Evolutionary conservation across 2,113 vertebrate genomes (phyloP).

Genomic region (human): DNA sequence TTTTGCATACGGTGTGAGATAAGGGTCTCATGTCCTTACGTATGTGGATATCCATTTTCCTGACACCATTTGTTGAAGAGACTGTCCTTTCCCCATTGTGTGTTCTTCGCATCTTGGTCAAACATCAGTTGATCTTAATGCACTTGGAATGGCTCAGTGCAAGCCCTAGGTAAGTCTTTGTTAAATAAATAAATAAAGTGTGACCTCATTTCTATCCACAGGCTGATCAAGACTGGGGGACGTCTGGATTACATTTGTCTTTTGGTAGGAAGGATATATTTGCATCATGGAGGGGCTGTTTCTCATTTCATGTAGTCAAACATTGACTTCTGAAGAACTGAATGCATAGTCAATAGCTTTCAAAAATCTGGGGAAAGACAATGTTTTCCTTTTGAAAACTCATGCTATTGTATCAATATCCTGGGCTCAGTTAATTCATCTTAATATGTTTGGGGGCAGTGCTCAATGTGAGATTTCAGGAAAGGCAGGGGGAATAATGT

Average conservation of each 20-base stretch:
- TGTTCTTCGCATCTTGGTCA: neutral
- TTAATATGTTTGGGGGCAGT: neutral
- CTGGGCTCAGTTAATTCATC: neutral
- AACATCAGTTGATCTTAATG: neutral
- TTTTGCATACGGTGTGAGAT: neutral
- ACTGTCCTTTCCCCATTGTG: neutral
- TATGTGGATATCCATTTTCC: neutral
- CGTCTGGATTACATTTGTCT: neutral
- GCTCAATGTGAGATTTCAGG: neutral
- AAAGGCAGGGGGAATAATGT: neutral
- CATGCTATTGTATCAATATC: neutral
- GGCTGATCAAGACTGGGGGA: neutral
- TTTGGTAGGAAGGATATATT: neutral
- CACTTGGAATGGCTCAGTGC: slow-evolving; percentile 15
- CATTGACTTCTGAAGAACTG: neutral
- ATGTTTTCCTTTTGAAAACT: slow-evolving; percentile 41
- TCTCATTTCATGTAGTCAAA: slow-evolving; percentile 26
- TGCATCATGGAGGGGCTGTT: neutral
- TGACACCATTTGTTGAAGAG: neutral
- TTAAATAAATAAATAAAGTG: slow-evolving; percentile 52
- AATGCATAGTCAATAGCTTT: neutral
- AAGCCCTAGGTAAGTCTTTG: slow-evolving; percentile 37
- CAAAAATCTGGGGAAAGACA: neutral
- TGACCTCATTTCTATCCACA: slow-evolving; percentile 15
- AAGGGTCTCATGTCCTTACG: neutral